Percentiles rank a stretch among this genome's conserved stretches.
Conservation (phyloP, 1,140 invertebrate genomes). For the Leptopilina clavipes region DNA sequence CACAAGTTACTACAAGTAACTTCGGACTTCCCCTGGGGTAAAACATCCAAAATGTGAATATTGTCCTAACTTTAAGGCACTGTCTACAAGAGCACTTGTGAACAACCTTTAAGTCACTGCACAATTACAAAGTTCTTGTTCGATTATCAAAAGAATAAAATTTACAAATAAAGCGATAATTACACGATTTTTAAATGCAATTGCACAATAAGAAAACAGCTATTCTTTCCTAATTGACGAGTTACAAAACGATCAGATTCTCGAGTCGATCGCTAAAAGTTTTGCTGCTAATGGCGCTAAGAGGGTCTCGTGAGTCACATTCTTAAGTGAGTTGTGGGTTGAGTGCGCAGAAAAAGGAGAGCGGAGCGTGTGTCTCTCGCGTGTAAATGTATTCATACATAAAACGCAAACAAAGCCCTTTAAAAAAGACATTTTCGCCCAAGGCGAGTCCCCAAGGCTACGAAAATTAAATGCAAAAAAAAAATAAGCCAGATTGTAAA, state of each 20-base stretch:
- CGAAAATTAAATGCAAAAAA: neutral
- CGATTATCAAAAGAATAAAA: neutral
- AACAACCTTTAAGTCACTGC: too few relatives aligned
- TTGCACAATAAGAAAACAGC: neutral
- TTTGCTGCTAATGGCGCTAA: slow-evolving; percentile 19
- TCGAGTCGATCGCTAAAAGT: slow-evolving; percentile 11
- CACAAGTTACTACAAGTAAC: too few relatives aligned
- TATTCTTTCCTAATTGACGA: slow-evolving; percentile 5
- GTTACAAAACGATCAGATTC: slow-evolving; percentile 35
- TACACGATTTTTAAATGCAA: neutral
- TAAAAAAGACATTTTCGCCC: too few relatives aligned
- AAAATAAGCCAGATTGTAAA: slow-evolving; percentile 5
- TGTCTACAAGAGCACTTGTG: too few relatives aligned
- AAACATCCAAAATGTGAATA: too few relatives aligned
- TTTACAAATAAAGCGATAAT: neutral
- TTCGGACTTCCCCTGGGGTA: too few relatives aligned
- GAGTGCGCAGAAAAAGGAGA: slow-evolving; percentile 40
- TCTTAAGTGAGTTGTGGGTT: slow-evolving; percentile 18
- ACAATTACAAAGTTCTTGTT: too few relatives aligned
- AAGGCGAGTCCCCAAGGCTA: too few relatives aligned
- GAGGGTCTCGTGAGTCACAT: slow-evolving; percentile 10
- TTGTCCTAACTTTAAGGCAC: too few relatives aligned
- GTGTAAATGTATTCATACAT: neutral
- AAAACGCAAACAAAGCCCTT: neutral
- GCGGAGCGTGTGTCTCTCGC: slow-evolving; percentile 10